Evolutionary conservation across 2,113 vertebrate species (phyloP).

Genomic region (Clinocottus analis): DNA sequence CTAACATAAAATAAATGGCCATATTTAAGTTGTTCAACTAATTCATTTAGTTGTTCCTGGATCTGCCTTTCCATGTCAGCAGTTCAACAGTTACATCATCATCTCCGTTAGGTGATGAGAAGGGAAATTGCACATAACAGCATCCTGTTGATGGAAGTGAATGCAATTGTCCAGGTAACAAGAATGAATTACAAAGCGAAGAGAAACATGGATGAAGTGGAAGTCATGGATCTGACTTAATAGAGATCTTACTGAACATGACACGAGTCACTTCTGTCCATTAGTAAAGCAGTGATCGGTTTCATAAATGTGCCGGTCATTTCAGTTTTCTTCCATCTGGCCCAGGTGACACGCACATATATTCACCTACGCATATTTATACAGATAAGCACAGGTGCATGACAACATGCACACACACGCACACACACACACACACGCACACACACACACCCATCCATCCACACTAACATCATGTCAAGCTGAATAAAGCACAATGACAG

Average conservation of each 20-base stretch:
- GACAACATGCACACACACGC: background rate
- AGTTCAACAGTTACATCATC: slow-evolving; percentile 23
- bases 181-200: slow-evolving; percentile 32
- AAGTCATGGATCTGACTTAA: slow-evolving; percentile 33
- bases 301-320: slow-evolving; percentile 31
- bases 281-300: slow-evolving; percentile 49
- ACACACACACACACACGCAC: slow-evolving; percentile 8
- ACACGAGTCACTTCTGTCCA: slow-evolving; percentile 46
- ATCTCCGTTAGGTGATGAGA: slow-evolving; percentile 26
- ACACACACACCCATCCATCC: background rate
- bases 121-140: slow-evolving; percentile 47
- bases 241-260: slow-evolving; percentile 34
- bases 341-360: slow-evolving; percentile 8
- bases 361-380: slow-evolving; percentile 1
- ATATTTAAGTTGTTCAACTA: slow-evolving; percentile 5
- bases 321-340: slow-evolving; percentile 15
- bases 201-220: slow-evolving; percentile 45
- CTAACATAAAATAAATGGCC: slow-evolving; percentile 11
- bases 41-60: slow-evolving; percentile 23
- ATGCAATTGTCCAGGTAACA: slow-evolving; percentile 43
- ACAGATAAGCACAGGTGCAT: slow-evolving; percentile 24
- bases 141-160: slow-evolving; percentile 43
- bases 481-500: slow-evolving; percentile 79
- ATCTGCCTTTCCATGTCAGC: slow-evolving; percentile 7
- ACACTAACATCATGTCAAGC: slow-evolving; percentile 56